phyloP scores from a whole-genome alignment of 2,797 vertebrate species.

The Falco concolor region DNA sequence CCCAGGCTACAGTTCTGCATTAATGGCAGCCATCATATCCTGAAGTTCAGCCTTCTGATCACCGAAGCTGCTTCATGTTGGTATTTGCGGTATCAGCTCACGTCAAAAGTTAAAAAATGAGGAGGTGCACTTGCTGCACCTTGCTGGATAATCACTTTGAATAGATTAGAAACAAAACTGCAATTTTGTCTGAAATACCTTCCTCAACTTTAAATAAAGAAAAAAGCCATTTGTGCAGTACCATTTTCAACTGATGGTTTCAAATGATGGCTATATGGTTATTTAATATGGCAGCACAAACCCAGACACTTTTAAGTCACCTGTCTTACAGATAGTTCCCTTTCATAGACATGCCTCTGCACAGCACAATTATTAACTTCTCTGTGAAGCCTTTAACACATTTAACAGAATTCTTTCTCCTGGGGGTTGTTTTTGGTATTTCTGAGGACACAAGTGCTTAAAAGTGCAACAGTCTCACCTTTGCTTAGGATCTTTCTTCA shows the following conservation, averaged over 20 bases:
- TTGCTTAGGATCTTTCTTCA: slow-evolving; percentile 94
- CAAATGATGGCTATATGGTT: fast-evolving
- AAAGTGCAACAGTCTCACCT: slow-evolving; percentile 72
- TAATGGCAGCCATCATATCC: background rate
- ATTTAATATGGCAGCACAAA: background rate
- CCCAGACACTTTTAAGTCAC: background rate
- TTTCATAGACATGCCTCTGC: background rate
- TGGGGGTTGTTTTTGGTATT: background rate
- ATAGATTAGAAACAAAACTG: background rate
- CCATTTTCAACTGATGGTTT: background rate
- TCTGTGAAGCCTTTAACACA: background rate
- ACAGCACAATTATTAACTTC: background rate
- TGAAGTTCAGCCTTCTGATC: background rate
- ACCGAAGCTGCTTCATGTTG: background rate
- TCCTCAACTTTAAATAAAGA: background rate
- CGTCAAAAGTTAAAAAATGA: background rate
- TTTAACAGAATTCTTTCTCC: background rate
- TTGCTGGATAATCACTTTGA: background rate
- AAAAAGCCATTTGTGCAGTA: background rate
- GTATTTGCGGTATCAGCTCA: background rate
- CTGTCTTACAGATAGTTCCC: background rate
- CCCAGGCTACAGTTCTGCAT: background rate
- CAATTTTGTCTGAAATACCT: background rate
- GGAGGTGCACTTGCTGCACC: background rate
- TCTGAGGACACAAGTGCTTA: background rate